phyloP scores from a whole-genome alignment of 2,888 invertebrate species.

The Drosophila maculinotata region DNA sequence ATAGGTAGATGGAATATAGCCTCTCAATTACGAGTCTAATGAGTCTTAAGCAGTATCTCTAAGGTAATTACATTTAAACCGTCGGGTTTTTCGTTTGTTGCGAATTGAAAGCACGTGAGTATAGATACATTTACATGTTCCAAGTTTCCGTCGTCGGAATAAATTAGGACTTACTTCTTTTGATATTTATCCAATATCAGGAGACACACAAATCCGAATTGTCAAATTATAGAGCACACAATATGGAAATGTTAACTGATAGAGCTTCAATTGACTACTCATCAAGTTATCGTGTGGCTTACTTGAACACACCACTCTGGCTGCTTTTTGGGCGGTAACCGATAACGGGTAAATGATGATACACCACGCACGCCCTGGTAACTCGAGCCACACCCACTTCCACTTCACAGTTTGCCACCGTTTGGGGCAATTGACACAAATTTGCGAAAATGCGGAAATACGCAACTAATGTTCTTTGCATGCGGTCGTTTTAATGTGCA shows the following conservation, averaged over 20 bases:
- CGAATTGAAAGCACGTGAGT: too few relatives aligned
- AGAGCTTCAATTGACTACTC: slow-evolving; percentile 77
- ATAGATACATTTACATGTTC: too few relatives aligned
- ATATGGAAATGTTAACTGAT: slow-evolving; percentile 67
- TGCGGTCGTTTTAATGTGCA: slow-evolving; percentile 16
- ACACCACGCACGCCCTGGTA: slow-evolving; percentile 28
- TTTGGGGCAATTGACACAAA: slow-evolving; percentile 75
- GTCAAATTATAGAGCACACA: slow-evolving; percentile 36
- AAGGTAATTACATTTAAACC: too few relatives aligned
- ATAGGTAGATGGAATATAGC: too few relatives aligned
- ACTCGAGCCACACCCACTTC: slow-evolving; percentile 25
- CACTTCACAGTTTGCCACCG: slow-evolving; percentile 32
- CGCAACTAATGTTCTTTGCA: slow-evolving; percentile 60
- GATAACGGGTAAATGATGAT: slow-evolving; percentile 19
- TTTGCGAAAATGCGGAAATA: slow-evolving; percentile 76
- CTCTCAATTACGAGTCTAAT: too few relatives aligned
- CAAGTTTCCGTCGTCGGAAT: too few relatives aligned
- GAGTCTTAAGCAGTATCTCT: too few relatives aligned
- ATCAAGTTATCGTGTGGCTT: slow-evolving; percentile 55
- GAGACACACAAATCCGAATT: slow-evolving; percentile 8
- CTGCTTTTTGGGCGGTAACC: slow-evolving; percentile 19
- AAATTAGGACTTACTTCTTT: slow-evolving; percentile 52
- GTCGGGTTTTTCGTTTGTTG: too few relatives aligned
- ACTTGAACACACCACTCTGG: slow-evolving; percentile 26
- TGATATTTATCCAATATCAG: slow-evolving; percentile 25